These are phyloP conservation scores for Priocnemis perturbator DNA, from an alignment of 2,888 invertebrate genomes.

Conservation along the genomic window DNA sequence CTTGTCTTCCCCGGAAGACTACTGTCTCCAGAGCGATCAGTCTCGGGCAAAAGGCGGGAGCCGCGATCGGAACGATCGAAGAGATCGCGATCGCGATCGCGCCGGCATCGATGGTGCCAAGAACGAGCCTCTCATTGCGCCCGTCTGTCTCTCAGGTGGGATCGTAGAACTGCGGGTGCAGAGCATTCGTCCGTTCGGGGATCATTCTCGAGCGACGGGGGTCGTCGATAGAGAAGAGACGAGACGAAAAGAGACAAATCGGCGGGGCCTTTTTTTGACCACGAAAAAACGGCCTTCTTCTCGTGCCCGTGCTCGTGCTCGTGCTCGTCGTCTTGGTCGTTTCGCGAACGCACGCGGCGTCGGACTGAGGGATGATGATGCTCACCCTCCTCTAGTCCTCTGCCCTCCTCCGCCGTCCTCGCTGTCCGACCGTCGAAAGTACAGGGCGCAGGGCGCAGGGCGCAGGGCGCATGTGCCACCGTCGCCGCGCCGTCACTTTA, in stretches of 20 bases:
- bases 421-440: conserved; percentile 1
- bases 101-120: no score
- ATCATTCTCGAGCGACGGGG: no score
- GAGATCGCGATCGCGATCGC: neutral
- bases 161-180: conserved; percentile 7
- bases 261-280: neutral
- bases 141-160: neutral
- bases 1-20: no score
- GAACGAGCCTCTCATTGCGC: no score
- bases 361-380: conserved; percentile 67
- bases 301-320: no score
- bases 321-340: conserved; percentile 42
- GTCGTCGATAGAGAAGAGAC: no score
- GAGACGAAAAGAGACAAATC: no score
- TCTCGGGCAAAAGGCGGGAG: neutral
- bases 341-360: conserved; percentile 70
- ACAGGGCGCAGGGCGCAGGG: neutral
- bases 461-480: conserved; percentile 5
- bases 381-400: conserved; percentile 49
- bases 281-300: neutral
- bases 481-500: neutral
- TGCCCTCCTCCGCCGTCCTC: conserved; percentile 36
- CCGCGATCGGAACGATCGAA: neutral
- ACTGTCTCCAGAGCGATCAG: neutral
- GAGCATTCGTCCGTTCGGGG: neutral